Evolutionary conservation across 2,113 vertebrate genomes (phyloP), one percentile per base, ranked within the genome.

Genomic region (Halichoeres trimaculatus): DNA sequence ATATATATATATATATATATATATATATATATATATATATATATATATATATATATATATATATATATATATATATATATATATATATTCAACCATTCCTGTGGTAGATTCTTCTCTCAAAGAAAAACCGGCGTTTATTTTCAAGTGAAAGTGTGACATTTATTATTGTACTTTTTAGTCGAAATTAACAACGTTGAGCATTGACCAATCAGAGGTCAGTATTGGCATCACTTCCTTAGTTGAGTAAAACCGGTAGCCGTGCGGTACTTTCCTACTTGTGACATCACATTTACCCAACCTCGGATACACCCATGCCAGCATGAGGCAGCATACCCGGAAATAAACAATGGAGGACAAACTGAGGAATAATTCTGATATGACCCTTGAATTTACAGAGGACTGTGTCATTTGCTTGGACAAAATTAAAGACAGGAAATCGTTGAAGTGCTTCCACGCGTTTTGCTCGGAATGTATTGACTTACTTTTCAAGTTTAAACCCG

Each of bases 371-470:
- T 10, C 48, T 9, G 6, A 1, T 52, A 41, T 2, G 1, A 30
- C 13, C 10, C 1, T 0, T 40, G 53, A 43, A 41, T 20, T 50
- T 36, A 10, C 12, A 9, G 72, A 71, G 5, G 62, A 70, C 61
- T 91, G 88, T 26, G 45, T 48, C 13, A 63, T 89, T 14, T 89
- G 83, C 43, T 12, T 67, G 70, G 83, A 85, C 20, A 43, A 1
- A 45, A 66, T 84, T 4, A 47, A n/a, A 8, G 5, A 59, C 1
- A 76, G 57, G 79, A 89, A 71, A 52, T 88, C 80, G 1, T 40
- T 90, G 3, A 76, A 41, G 20, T 91, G 89, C 47, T 22, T 0
- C 2, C 84, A 90, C 52, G 85, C 83, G 0, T 91, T 89, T 12
- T 90, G 89, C 70, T 52, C 79, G 0, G 63, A 56, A 1, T 92